A percentile compares a stretch with the other conserved stretches of the same genome.
Conservation (phyloP, 2,888 invertebrate species). For the Melanophora roralis region DNA sequence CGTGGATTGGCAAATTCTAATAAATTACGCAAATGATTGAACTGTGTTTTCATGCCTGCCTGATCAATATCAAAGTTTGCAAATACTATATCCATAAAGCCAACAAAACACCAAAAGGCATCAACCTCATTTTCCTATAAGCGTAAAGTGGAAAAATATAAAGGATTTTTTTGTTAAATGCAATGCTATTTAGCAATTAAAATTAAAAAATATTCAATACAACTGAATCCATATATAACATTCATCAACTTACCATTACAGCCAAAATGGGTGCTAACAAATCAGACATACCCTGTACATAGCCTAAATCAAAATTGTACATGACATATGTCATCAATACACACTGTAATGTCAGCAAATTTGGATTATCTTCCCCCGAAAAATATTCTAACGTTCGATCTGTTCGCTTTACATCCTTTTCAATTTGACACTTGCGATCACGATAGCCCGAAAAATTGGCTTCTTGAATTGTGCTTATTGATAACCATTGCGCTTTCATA, state of each 20-base stretch:
- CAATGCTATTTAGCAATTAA: too few relatives aligned
- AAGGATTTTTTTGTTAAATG: too few relatives aligned
- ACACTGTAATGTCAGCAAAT: constrained; percentile 89
- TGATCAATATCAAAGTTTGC: constrained; percentile 98
- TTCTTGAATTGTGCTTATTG: constrained; percentile 92
- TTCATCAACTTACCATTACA: constrained; percentile 78
- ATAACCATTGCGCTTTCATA: constrained; percentile 98
- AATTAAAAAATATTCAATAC: too few relatives aligned
- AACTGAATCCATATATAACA: too few relatives aligned
- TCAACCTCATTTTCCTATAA: constrained; percentile 93
- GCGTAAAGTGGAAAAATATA: background rate
- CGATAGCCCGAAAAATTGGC: constrained; percentile 90
- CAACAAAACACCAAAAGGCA: constrained; percentile 99
- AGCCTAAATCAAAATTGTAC: constrained; percentile 99
- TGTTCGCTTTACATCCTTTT: constrained; percentile 98
- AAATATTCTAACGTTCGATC: constrained; percentile 94
- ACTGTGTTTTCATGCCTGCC: constrained; percentile 95
- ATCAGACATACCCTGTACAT: constrained; percentile 99
- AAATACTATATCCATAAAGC: constrained; percentile 95
- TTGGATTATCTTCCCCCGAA: constrained; percentile 95
- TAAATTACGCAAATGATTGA: constrained; percentile 89
- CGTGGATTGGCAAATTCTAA: constrained; percentile 89
- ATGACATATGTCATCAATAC: constrained; percentile 99
- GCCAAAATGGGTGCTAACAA: constrained; percentile 93
- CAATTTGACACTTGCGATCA: constrained; percentile 94